These are phyloP conservation scores for Drosophila yakuba DNA, from an alignment of 1,140 invertebrate genomes.

Conservation along the genomic window DNA sequence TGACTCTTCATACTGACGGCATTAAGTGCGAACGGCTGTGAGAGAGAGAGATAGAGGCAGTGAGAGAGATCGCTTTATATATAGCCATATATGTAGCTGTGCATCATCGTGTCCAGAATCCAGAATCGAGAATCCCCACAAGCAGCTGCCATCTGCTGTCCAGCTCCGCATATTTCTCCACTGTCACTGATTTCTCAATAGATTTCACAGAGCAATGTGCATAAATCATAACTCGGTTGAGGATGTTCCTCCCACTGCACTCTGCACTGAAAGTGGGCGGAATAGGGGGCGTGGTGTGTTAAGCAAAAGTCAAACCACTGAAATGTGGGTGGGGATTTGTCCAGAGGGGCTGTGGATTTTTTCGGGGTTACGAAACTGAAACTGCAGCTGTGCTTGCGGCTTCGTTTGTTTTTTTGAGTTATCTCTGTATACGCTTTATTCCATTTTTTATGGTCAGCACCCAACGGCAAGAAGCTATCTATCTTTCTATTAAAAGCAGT, in stretches of 20 bases:
- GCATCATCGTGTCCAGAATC: slow-evolving; percentile 48
- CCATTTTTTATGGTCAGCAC: slow-evolving; percentile 42
- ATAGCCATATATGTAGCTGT: slow-evolving; percentile 18
- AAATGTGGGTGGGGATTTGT: background rate
- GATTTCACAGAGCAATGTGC: slow-evolving; percentile 76
- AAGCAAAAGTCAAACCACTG: slow-evolving; percentile 76
- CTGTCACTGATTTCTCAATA: slow-evolving; percentile 81
- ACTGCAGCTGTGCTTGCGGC: slow-evolving; percentile 61
- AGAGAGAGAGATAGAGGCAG: background rate
- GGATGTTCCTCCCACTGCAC: slow-evolving; percentile 1
- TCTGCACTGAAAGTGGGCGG: background rate
- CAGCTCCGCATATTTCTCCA: slow-evolving; percentile 65
- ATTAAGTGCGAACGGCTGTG: slow-evolving; percentile 33
- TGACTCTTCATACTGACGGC: slow-evolving; percentile 59
- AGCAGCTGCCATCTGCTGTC: slow-evolving; percentile 49
- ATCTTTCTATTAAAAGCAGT: background rate
- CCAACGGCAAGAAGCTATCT: background rate
- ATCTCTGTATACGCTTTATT: slow-evolving; percentile 12
- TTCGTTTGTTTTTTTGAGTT: slow-evolving; percentile 47
- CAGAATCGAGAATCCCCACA: slow-evolving; percentile 39
- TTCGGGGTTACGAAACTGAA: slow-evolving; percentile 20
- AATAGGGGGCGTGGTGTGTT: slow-evolving; percentile 31
- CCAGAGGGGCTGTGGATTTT: slow-evolving; percentile 12
- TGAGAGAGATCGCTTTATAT: background rate
- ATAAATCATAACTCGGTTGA: slow-evolving; percentile 68